Percentiles rank a stretch among this genome's conserved stretches.
Evolutionary conservation across 2,113 vertebrate species (phyloP).

Genomic region (Mirza zaza): DNA sequence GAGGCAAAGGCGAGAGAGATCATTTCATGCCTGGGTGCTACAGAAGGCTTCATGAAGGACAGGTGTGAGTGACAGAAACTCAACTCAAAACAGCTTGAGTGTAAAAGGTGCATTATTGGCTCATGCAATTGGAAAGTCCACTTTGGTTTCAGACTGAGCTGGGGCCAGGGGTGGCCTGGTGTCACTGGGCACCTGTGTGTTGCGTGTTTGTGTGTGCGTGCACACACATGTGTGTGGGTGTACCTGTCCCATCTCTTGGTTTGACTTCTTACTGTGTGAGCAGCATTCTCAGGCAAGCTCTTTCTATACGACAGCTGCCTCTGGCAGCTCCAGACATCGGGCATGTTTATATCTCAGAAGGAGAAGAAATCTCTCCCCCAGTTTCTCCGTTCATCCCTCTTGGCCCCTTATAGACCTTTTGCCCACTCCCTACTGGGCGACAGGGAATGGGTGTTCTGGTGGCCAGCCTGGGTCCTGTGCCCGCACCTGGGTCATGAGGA

Average conservation of each 20-base stretch:
- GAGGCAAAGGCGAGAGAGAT: not conserved
- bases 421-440: not conserved
- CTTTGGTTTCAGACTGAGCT: constrained; percentile 40
- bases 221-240: fast-evolving
- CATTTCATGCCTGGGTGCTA: not conserved
- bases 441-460: not conserved
- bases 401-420: not conserved
- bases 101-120: not conserved
- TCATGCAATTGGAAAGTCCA: not conserved
- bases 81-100: not conserved
- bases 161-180: not conserved
- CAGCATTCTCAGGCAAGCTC: not conserved
- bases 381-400: not conserved
- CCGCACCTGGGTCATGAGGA: not conserved
- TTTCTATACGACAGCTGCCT: not conserved
- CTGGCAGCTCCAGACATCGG: not conserved
- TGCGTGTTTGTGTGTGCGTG: not conserved
- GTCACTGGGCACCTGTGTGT: not conserved
- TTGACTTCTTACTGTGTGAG: not conserved
- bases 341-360: not conserved
- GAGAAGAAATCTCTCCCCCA: not conserved
- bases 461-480: not conserved
- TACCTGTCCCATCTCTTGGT: not conserved
- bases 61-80: not conserved
- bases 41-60: not conserved